Evolutionary conservation across 1,140 invertebrate genomes (phyloP).

Genomic region (Leptestheria dahalacensis): DNA sequence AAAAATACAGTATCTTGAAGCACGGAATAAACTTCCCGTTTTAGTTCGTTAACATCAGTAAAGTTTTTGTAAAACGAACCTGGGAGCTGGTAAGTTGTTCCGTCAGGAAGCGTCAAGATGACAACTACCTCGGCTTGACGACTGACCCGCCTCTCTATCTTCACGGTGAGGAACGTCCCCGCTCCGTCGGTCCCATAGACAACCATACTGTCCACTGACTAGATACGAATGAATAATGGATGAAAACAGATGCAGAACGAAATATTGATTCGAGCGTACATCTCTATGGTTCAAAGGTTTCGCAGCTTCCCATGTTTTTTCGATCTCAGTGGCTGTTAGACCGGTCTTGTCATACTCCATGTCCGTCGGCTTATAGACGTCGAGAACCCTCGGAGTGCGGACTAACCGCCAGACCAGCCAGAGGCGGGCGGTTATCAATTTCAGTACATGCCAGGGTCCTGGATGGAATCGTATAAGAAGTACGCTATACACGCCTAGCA

Average conservation of each 20-base stretch:
- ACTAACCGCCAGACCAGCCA: slow-evolving; percentile 8
- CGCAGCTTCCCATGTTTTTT: slow-evolving; percentile 12
- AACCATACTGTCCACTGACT: slow-evolving; percentile 19
- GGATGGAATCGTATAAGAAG: background rate
- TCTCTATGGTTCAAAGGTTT: slow-evolving; percentile 12
- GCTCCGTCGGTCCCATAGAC: slow-evolving; percentile 19
- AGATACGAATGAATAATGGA: background rate
- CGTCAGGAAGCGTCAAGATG: slow-evolving; percentile 31
- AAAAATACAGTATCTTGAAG: slow-evolving; percentile 15
- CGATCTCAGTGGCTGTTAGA: slow-evolving; percentile 10
- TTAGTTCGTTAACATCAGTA: too few species aligned
- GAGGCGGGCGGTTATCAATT: slow-evolving; percentile 3
- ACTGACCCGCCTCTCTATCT: slow-evolving; percentile 14
- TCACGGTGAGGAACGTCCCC: slow-evolving; percentile 16
- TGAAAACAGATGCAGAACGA: too few species aligned
- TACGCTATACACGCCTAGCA: background rate
- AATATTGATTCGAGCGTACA: slow-evolving; percentile 3
- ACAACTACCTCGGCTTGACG: slow-evolving; percentile 29
- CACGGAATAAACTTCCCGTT: slow-evolving; percentile 17
- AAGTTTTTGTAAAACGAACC: too few species aligned
- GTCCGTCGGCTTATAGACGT: background rate
- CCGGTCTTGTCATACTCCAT: slow-evolving; percentile 6
- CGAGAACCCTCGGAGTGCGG: slow-evolving; percentile 3
- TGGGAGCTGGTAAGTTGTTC: slow-evolving; percentile 32
- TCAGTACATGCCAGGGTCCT: slow-evolving; percentile 15